Base-by-base conservation (phyloP, 2,888 invertebrate species). In the Drosophila tripunctata region DNA sequence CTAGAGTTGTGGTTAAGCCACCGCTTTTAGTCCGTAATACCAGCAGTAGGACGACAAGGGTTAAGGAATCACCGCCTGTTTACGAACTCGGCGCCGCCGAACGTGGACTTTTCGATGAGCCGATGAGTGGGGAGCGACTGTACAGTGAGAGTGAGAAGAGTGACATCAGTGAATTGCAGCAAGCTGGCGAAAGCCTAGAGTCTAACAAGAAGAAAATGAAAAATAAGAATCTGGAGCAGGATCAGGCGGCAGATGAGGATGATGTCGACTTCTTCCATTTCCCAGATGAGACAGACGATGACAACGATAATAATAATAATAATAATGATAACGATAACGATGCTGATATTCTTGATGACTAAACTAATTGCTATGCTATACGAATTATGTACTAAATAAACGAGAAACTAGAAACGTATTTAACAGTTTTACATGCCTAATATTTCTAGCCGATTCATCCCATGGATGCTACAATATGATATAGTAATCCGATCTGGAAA, bases 11-110 rank as follows among this genome's bases (percentile, higher is more conserved):
- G 8, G 77, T 88, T 6, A 77, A 78, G 50, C 86, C 87, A 8
- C 88, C 90, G 1, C 52, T 86, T n/a, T 66, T 90, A 48, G 82
- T 74, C 12, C 52, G 58, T 3, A 31, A 3, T 5, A 2, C 24
- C 7, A 35, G 21, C 6, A 50, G 21, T 4, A 50, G 27, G 19
- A 44, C 57, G 51, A 3, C 12, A 35, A 15, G 12, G 17, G 48
- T 35, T 24, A 33, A 8, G 4, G 63, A 61, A n/a, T 19, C 8
- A n/a, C 82, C 76, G 1, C 85, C 76, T 1, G 67, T 84, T 22
- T 58, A 63, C 3, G 89, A 89, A 60, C 41, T 90, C 27, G 87
- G 83, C 6, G 89, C 89, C 3, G 90, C 88, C 3, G 90, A 89
- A 47, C 80, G 80, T 3, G 57, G 73, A 22, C 65, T 81, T 0